Percentiles rank a stretch among this genome's conserved stretches.
Evolutionary conservation across 2,797 vertebrate species (phyloP).

Genomic region (Pampus argenteus): DNA sequence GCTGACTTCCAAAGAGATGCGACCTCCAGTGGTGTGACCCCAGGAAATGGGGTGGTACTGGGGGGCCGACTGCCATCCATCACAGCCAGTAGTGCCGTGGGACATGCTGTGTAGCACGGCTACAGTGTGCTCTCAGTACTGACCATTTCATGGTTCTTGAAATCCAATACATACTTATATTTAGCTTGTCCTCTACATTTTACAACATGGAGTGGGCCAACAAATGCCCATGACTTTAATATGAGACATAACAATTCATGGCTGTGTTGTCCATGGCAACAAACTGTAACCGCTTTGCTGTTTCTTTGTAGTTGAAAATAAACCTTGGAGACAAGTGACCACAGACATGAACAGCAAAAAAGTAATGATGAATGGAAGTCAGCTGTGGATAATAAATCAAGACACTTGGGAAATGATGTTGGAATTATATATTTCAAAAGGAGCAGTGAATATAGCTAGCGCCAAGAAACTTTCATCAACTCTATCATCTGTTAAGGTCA

Average conservation of each 20-base stretch:
- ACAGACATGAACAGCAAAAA: conserved; percentile 28
- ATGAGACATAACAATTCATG: conserved; percentile 46
- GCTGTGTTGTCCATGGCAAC: conserved; percentile 48
- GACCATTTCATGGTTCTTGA: conserved; percentile 72
- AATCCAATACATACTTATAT: conserved; percentile 79
- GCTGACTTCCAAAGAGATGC: conserved; percentile 55
- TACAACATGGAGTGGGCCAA: conserved; percentile 52
- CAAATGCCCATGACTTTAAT: conserved; percentile 53
- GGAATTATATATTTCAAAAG: conserved; percentile 45
- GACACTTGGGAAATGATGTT: conserved; percentile 34
- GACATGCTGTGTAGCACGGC: conserved; percentile 46
- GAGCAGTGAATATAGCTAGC: conserved; percentile 17
- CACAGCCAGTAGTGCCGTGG: conserved; percentile 40
- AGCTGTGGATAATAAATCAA: conserved; percentile 71
- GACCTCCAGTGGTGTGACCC: conserved; percentile 65
- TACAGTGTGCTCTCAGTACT: conserved; percentile 34
- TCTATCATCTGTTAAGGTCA: conserved; percentile 36
- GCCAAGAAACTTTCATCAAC: conserved; percentile 41
- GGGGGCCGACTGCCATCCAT: conserved; percentile 65
- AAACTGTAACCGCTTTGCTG: conserved; percentile 20
- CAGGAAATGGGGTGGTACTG: conserved; percentile 57
- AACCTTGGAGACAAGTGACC: conserved; percentile 23
- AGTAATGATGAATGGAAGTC: conserved; percentile 61
- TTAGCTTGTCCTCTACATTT: conserved; percentile 72
- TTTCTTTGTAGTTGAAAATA: conserved; percentile 53